Conservation (phyloP, 1,140 invertebrate species). For the Ylistrum balloti region DNA sequence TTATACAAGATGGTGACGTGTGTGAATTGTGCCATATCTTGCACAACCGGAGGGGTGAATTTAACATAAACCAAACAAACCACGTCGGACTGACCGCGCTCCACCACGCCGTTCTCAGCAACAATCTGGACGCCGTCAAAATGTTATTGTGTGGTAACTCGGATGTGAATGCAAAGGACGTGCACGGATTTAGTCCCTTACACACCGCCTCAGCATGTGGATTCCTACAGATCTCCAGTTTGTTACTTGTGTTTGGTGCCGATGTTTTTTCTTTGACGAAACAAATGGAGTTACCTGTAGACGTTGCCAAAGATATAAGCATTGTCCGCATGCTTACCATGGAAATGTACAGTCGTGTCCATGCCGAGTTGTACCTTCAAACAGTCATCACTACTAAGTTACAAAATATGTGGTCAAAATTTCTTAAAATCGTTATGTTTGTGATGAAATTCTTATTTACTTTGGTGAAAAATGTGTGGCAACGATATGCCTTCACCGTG, state of each 20-base stretch:
- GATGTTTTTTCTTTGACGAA: conserved; percentile 74
- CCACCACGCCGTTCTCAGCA: conserved; percentile 77
- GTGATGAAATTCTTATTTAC: not conserved
- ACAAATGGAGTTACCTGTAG: conserved; percentile 73
- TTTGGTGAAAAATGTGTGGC: not conserved
- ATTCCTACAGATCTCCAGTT: conserved; percentile 90
- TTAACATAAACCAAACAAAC: conserved; percentile 74
- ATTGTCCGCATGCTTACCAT: conserved; percentile 70
- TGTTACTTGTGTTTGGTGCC: conserved; percentile 75
- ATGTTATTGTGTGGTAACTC: conserved; percentile 97
- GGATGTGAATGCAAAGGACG: conserved; percentile 97
- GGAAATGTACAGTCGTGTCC: conserved; percentile 72
- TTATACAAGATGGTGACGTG: conserved; percentile 77
- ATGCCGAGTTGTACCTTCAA: conserved; percentile 68
- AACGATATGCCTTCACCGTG: not conserved
- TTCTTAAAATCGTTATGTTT: conserved; percentile 14
- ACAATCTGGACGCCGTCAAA: conserved; percentile 98
- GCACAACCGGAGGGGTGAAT: conserved; percentile 52
- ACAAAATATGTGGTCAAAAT: conserved; percentile 32
- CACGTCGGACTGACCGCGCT: conserved; percentile 78
- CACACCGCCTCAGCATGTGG: conserved; percentile 99
- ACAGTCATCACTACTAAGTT: conserved; percentile 57
- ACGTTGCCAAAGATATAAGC: conserved; percentile 74
- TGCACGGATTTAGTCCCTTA: conserved; percentile 99
- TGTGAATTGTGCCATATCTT: conserved; percentile 72